phyloP scores from a whole-genome alignment of 2,113 vertebrate genomes.

The Ramphastos sulfuratus region DNA sequence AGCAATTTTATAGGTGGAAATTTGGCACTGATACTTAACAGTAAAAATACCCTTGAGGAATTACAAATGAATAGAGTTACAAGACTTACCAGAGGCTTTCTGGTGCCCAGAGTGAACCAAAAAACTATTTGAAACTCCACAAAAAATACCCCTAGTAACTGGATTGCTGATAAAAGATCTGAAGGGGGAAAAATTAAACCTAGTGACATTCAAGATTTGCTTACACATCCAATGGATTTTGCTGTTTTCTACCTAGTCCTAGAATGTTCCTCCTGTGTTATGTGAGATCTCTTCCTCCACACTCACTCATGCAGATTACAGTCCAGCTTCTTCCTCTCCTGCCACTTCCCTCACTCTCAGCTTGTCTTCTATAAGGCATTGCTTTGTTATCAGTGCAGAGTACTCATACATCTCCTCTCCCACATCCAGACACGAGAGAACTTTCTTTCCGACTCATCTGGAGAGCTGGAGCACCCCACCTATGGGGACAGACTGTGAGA shows the following conservation, averaged over 20 bases:
- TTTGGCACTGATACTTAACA: not conserved
- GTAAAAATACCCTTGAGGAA: conserved; percentile 1
- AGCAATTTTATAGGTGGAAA: not conserved
- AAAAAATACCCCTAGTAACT: not conserved
- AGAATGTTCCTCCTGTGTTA: not conserved
- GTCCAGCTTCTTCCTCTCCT: not conserved
- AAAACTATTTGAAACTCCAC: not conserved
- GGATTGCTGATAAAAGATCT: not conserved
- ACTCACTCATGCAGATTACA: not conserved
- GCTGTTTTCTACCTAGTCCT: not conserved
- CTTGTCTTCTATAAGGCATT: not conserved
- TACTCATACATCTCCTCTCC: not conserved
- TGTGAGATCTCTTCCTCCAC: not conserved
- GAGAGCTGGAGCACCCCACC: no score
- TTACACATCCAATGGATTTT: not conserved
- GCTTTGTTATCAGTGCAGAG: not conserved
- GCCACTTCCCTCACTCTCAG: no score
- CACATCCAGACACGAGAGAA: not conserved
- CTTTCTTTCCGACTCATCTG: not conserved
- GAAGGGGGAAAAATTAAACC: not conserved
- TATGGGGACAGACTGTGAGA: no score
- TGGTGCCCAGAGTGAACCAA: not conserved
- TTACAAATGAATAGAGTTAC: not conserved
- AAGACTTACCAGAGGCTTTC: not conserved
- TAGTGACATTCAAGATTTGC: not conserved